A percentile compares a stretch with the other conserved stretches of the same genome.
Evolutionary conservation across 2,888 invertebrate genomes (phyloP).

Genomic region (Rhogogaster chlorosoma): DNA sequence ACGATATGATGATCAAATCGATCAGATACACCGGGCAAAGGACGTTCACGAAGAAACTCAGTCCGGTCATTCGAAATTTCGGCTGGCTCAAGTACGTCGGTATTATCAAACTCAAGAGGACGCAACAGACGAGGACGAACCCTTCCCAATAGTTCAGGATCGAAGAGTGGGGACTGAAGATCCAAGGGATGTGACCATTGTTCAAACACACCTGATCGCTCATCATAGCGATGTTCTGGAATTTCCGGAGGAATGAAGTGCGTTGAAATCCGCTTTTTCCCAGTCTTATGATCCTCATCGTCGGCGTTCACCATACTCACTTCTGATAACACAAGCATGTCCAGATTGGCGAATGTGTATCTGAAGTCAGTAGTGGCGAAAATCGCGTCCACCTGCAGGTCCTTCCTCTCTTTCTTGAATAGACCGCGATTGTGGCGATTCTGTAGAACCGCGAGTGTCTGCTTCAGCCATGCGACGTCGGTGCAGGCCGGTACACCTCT

Average conservation of each 20-base stretch:
- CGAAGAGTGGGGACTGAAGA: background rate
- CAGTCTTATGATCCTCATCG: background rate
- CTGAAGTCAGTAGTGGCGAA: slow-evolving; percentile 39
- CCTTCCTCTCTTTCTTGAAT: background rate
- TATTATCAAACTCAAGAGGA: background rate
- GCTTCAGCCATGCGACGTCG: slow-evolving; percentile 32
- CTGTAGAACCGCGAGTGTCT: background rate
- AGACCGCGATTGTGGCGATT: background rate
- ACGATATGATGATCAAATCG: slow-evolving; percentile 29
- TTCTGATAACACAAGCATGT: slow-evolving; percentile 40
- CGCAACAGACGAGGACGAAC: slow-evolving; percentile 19
- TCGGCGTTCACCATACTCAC: background rate
- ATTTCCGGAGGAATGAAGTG: background rate
- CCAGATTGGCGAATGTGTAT: slow-evolving; percentile 25
- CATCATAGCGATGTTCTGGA: background rate
- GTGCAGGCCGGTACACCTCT: slow-evolving; percentile 37
- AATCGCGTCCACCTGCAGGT: background rate
- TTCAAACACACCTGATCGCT: slow-evolving; percentile 33
- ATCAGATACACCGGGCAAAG: background rate
- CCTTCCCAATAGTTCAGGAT: slow-evolving; percentile 24
- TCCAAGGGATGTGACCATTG: slow-evolving; percentile 32
- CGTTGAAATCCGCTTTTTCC: background rate
- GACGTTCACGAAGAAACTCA: background rate
- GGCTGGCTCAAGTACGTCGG: background rate
- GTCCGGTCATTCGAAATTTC: background rate